phyloP scores from a whole-genome alignment of 1,140 invertebrate species.

The Heliconius congener region DNA sequence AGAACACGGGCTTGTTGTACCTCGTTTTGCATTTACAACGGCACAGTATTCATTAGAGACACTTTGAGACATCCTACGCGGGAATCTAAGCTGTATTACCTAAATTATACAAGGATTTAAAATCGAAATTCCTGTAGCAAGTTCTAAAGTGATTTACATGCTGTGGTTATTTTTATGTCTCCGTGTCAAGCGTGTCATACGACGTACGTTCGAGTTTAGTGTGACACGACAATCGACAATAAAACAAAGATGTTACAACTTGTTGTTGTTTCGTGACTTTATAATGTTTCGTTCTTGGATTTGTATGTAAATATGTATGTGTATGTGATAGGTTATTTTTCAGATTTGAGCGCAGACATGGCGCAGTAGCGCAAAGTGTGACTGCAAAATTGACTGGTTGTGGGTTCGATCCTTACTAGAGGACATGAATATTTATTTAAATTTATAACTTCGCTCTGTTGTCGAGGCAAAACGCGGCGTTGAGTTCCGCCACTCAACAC shows the following conservation, averaged over 20 bases:
- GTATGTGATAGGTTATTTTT: no score
- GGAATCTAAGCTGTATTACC: constrained; percentile 1
- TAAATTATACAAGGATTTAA: not conserved
- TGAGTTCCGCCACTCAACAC: no score
- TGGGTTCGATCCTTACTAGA: no score
- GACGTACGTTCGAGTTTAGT: constrained; percentile 11
- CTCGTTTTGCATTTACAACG: constrained; percentile 49
- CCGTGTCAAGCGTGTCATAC: constrained; percentile 13
- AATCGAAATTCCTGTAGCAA: not conserved
- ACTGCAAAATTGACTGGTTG: no score
- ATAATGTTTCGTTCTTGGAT: not conserved
- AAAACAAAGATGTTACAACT: not conserved
- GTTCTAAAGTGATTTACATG: not conserved
- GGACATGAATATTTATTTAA: no score
- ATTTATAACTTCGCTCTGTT: no score
- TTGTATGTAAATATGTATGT: not conserved
- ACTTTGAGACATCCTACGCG: constrained; percentile 20
- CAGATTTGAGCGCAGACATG: no score
- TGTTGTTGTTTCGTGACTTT: constrained; percentile 8
- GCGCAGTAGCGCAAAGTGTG: no score
- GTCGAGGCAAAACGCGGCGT: no score
- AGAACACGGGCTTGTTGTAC: constrained; percentile 48
- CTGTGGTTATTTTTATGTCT: constrained; percentile 14
- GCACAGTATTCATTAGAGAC: constrained; percentile 47
- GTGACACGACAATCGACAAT: constrained; percentile 6